Evolutionary conservation across 2,797 vertebrate genomes (phyloP).

Genomic region (Onychomys torridus): DNA sequence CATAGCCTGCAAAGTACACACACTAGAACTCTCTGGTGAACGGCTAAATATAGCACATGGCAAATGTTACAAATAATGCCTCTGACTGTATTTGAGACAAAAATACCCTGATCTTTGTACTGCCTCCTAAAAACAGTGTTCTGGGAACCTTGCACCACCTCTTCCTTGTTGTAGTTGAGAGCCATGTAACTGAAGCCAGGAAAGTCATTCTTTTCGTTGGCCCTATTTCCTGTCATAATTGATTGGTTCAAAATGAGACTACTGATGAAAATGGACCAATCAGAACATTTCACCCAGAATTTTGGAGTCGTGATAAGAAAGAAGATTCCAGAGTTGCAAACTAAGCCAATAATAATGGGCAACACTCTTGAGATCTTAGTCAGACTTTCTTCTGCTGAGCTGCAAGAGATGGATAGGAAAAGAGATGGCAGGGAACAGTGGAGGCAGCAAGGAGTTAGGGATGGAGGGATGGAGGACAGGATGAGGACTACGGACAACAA

Average conservation of each 20-base stretch:
- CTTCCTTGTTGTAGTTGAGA: neutral
- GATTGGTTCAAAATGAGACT: neutral
- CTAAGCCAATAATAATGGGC: neutral
- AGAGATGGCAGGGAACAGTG: neutral
- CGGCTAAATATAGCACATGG: neutral
- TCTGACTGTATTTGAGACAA: neutral
- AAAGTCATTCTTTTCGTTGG: neutral
- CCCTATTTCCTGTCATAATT: neutral
- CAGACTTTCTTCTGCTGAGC: neutral
- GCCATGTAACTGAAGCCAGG: neutral
- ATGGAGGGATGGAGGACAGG: neutral
- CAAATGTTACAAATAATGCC: neutral
- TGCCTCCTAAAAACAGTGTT: neutral
- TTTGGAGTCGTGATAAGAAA: neutral
- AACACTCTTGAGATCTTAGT: neutral
- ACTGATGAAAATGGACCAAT: neutral
- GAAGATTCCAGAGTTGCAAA: neutral
- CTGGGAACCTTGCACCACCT: rapidly evolving
- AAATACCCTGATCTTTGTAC: neutral
- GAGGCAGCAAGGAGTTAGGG: neutral
- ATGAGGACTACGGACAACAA: neutral
- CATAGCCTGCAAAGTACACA: neutral
- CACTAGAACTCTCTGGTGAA: neutral
- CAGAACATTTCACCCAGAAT: slow-evolving; percentile 1
- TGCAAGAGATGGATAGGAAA: neutral